phyloP scores from a whole-genome alignment of 2,888 invertebrate species.

The Rutpela maculata region DNA sequence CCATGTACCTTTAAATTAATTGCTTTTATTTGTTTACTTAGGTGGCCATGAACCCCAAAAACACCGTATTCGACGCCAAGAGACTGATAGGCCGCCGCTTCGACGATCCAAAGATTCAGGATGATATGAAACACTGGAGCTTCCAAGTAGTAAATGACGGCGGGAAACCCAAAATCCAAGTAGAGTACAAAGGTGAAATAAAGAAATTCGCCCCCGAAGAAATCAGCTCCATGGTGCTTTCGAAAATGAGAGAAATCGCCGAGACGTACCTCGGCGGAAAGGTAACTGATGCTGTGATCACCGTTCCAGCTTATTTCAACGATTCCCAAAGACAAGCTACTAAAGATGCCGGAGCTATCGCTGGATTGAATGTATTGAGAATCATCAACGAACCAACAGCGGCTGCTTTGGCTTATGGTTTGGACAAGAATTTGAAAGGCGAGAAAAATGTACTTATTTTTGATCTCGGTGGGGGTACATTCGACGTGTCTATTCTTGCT shows the following conservation, averaged over 20 bases:
- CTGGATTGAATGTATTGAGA: conserved; percentile 90
- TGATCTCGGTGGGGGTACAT: conserved; percentile 91
- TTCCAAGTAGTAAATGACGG: conserved; percentile 82
- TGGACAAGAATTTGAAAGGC: conserved; percentile 84
- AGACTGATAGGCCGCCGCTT: conserved; percentile 88
- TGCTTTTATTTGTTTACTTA: conserved; percentile 61
- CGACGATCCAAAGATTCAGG: conserved; percentile 85
- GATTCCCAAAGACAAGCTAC: conserved; percentile 90
- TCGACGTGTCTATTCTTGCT: conserved; percentile 93
- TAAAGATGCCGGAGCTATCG: conserved; percentile 91
- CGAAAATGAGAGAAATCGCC: conserved; percentile 89
- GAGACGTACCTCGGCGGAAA: conserved; percentile 84
- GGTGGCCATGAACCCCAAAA: conserved; percentile 88
- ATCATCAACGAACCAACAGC: conserved; percentile 95
- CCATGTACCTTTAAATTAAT: too few relatives aligned
- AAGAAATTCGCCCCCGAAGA: conserved; percentile 90
- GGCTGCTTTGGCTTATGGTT: conserved; percentile 90
- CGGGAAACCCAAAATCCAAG: conserved; percentile 85
- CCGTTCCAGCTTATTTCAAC: conserved; percentile 90
- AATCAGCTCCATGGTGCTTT: conserved; percentile 89
- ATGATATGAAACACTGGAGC: conserved; percentile 91
- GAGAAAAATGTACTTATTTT: conserved; percentile 86
- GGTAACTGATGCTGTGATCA: conserved; percentile 86
- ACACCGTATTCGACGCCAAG: conserved; percentile 90
- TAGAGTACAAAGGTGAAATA: conserved; percentile 84